Evolutionary conservation across 1,140 invertebrate species (phyloP).

Genomic region (Diorhabda carinulata): DNA sequence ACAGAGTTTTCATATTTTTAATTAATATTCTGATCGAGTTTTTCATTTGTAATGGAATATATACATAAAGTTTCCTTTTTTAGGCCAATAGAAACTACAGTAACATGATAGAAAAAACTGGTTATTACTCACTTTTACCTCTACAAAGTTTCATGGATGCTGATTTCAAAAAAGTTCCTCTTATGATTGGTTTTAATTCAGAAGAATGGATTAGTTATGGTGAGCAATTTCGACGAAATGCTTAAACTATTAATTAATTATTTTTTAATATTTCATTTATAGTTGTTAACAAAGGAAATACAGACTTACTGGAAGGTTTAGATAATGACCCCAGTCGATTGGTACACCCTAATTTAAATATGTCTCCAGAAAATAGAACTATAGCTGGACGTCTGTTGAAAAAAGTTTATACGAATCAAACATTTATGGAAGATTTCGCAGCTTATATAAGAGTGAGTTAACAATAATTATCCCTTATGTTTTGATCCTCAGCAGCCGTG

Average conservation of each 20-base stretch:
- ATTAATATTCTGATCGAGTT: too few relatives aligned
- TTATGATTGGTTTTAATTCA: slow-evolving; percentile 7
- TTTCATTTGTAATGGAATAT: not conserved
- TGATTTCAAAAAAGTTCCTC: not conserved
- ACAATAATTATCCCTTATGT: too few relatives aligned
- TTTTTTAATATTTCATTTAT: not conserved
- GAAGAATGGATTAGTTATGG: not conserved
- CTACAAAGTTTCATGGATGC: slow-evolving; percentile 3
- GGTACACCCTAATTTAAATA: not conserved
- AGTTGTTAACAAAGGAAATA: not conserved
- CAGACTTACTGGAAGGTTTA: not conserved
- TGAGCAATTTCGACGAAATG: not conserved
- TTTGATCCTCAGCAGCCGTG: too few relatives aligned
- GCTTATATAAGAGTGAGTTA: not conserved
- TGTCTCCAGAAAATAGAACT: slow-evolving; percentile 7
- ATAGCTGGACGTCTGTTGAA: not conserved
- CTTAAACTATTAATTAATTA: not conserved
- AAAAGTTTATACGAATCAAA: not conserved
- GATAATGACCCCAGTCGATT: slow-evolving; percentile 3
- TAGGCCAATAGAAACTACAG: not conserved
- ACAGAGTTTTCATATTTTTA: too few relatives aligned
- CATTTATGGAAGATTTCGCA: slow-evolving; percentile 5
- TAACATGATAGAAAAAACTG: slow-evolving; percentile 2
- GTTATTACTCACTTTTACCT: not conserved
- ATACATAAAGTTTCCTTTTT: not conserved